Conservation (phyloP, 2,113 vertebrate genomes). For the Pyxicephalus adspersus region DNA sequence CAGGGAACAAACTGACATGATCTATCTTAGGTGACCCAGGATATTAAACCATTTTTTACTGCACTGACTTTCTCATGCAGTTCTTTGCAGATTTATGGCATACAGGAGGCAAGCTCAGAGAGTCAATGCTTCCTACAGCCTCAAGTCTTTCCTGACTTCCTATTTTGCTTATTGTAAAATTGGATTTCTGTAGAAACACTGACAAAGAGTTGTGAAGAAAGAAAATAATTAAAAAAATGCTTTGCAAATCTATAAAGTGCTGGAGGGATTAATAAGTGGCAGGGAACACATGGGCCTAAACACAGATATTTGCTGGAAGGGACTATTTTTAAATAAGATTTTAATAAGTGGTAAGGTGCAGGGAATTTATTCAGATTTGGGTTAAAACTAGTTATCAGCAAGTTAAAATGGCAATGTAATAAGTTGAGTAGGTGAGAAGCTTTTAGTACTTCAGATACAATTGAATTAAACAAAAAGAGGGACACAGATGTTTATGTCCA, state of each 20-base stretch:
- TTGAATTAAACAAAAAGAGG: background rate
- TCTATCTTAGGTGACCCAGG: slow-evolving; percentile 27
- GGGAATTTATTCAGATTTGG: slow-evolving; percentile 27
- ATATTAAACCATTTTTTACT: slow-evolving; percentile 44
- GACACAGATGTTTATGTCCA: too few relatives aligned
- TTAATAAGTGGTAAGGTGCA: slow-evolving; percentile 51
- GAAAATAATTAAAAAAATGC: slow-evolving; percentile 51
- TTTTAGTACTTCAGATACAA: slow-evolving; percentile 6
- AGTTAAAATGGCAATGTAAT: slow-evolving; percentile 4
- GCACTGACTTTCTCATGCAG: slow-evolving; percentile 4
- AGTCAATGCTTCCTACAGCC: slow-evolving; percentile 36
- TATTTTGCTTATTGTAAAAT: slow-evolving; percentile 56
- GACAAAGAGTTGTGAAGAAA: slow-evolving; percentile 47
- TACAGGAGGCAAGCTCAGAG: rapidly evolving
- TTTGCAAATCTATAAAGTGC: slow-evolving; percentile 42
- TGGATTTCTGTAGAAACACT: slow-evolving; percentile 46
- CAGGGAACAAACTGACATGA: slow-evolving; percentile 37
- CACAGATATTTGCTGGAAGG: slow-evolving; percentile 35
- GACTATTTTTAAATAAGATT: slow-evolving; percentile 42
- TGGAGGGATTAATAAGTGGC: slow-evolving; percentile 52
- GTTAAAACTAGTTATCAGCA: slow-evolving; percentile 11
- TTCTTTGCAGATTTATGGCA: slow-evolving; percentile 51
- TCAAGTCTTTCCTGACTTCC: slow-evolving; percentile 46
- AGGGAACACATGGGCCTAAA: slow-evolving; percentile 7
- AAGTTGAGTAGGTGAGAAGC: background rate